Evolutionary conservation across 1,140 invertebrate species (phyloP).

Genomic region (Trachymyrmex septentrionalis): DNA sequence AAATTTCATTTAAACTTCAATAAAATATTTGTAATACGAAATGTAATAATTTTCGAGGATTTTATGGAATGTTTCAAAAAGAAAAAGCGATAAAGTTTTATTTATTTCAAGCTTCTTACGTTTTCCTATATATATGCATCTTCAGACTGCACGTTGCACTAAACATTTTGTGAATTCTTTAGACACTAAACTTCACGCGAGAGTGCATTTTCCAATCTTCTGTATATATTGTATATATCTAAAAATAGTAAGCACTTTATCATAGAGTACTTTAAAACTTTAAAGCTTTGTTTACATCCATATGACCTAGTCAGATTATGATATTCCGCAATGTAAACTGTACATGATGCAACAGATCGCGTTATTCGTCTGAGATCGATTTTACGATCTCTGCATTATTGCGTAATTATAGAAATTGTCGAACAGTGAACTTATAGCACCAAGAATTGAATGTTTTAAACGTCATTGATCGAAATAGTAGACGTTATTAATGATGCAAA

Average conservation of each 20-base stretch:
- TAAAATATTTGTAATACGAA: conserved; percentile 15
- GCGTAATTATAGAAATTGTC: conserved; percentile 31
- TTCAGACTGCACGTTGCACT: background rate
- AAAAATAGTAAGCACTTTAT: conserved; percentile 19
- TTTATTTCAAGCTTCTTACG: background rate
- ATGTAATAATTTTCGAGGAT: background rate
- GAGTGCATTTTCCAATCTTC: conserved; percentile 1
- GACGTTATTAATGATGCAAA: background rate
- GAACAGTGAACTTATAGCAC: background rate
- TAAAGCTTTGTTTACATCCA: conserved; percentile 26
- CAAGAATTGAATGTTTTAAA: conserved; percentile 10
- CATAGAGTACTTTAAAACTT: background rate
- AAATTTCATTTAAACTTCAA: conserved; percentile 16
- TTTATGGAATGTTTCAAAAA: background rate
- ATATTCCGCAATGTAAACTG: conserved; percentile 5
- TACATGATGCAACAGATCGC: background rate
- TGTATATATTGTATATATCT: no score
- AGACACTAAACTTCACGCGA: background rate
- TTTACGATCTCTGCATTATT: conserved; percentile 8
- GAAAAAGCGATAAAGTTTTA: background rate
- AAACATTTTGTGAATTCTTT: background rate
- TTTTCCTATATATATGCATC: background rate
- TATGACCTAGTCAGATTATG: conserved; percentile 16
- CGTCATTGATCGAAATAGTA: conserved; percentile 5
- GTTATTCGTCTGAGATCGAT: background rate